phyloP scores from a whole-genome alignment of 2,888 invertebrate genomes.

The Automeris io region DNA sequence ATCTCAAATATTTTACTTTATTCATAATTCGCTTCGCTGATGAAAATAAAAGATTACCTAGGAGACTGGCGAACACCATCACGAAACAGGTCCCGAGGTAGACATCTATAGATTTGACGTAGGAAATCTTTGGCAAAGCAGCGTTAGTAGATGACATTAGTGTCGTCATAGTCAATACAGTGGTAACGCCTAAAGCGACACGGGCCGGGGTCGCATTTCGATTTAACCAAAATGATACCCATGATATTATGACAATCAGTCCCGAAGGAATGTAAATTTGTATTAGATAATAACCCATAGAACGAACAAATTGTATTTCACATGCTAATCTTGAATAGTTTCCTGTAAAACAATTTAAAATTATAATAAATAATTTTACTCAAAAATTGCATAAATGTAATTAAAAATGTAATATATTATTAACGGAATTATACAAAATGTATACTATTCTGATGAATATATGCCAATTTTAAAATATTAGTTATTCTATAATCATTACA shows the following conservation, averaged over 20 bases:
- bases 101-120: slow-evolving; percentile 98
- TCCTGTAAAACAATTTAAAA: slow-evolving; percentile 77
- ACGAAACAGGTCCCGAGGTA: slow-evolving; percentile 98
- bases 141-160: slow-evolving; percentile 98
- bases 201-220: slow-evolving; percentile 96
- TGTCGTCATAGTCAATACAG: slow-evolving; percentile 98
- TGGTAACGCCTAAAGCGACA: slow-evolving; percentile 95
- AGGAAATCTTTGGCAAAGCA: slow-evolving; percentile 97
- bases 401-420: too few relatives aligned
- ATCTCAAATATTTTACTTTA: neutral
- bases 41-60: slow-evolving; percentile 81
- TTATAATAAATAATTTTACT: too few relatives aligned
- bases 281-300: slow-evolving; percentile 99
- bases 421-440: too few relatives aligned
- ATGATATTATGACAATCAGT: slow-evolving; percentile 97
- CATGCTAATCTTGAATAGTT: slow-evolving; percentile 97
- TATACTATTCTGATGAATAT: too few relatives aligned
- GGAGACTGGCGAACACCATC: slow-evolving; percentile 98
- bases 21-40: slow-evolving; percentile 1
- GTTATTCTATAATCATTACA: too few relatives aligned
- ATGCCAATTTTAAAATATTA: too few relatives aligned
- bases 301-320: slow-evolving; percentile 97
- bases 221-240: slow-evolving; percentile 98
- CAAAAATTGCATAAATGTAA: too few relatives aligned
- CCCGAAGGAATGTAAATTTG: slow-evolving; percentile 99